Conservation (phyloP, 1,140 invertebrate genomes). For the Subanguina moxae region DNA sequence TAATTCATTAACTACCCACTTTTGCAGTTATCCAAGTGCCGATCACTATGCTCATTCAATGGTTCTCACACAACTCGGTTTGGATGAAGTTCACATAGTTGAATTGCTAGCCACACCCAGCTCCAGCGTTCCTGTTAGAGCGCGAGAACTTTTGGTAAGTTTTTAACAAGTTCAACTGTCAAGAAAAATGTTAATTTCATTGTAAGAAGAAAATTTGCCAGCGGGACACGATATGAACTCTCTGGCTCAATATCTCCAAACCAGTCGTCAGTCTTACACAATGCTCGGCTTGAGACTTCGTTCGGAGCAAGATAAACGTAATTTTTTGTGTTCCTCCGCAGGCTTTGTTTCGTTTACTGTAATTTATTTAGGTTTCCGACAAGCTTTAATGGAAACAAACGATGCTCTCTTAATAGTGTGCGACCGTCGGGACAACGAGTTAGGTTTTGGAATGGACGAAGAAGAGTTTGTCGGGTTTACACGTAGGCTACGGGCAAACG, state of each 20-base stretch:
- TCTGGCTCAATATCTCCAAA: constrained; percentile 42
- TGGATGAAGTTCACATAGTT: constrained; percentile 45
- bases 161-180: too few species aligned
- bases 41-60: constrained; percentile 55
- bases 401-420: constrained; percentile 56
- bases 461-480: constrained; percentile 46
- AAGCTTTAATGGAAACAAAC: constrained; percentile 48
- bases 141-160: constrained; percentile 39
- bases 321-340: neutral
- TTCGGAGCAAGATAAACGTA: constrained; percentile 57
- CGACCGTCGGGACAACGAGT: constrained; percentile 46
- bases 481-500: constrained; percentile 23
- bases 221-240: constrained; percentile 49
- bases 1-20: too few species aligned
- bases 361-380: constrained; percentile 47
- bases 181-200: too few species aligned
- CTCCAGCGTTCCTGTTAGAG: constrained; percentile 42
- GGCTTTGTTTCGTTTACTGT: neutral
- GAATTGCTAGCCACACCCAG: constrained; percentile 54
- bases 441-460: constrained; percentile 58
- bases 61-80: constrained; percentile 45
- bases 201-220: constrained; percentile 51
- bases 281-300: constrained; percentile 51
- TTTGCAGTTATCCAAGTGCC: constrained; percentile 54
- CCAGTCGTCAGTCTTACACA: constrained; percentile 49